Base-by-base conservation (phyloP, 2,888 invertebrate species). In the Drosophila setosimentum region DNA sequence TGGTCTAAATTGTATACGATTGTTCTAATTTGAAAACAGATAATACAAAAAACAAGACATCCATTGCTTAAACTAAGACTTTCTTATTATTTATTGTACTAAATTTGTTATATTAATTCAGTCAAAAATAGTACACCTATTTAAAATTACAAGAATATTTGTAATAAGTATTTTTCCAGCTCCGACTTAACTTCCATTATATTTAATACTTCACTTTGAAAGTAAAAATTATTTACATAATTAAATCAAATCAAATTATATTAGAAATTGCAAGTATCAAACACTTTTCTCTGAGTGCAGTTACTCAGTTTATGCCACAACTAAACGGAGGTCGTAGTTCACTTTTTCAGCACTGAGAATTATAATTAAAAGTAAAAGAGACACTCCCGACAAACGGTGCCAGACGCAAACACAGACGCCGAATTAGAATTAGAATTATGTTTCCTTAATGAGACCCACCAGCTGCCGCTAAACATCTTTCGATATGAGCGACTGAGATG, bases 401-500 rank as follows among this genome's bases (percentile, higher is more conserved):
- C 63, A 53, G 64, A 62, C 49, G 50, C 65, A 50, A 65, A 13
- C 58, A 40, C 35, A 42, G 51, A 63, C 74, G 59, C 65, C 74
- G 73, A 87, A 89, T 88, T 81, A 83, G 73, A 87, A 89, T 88
- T 81, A 83, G 84, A 88, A 90, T 90, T 89, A 88, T 90, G 89
- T 86, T 87, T 88, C 90, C 87, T 83, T 88, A 87, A 87, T 90
- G 89, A 89, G 87, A 80, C 78, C 81, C 80, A 83, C 78, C 78
- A 79, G 75, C 55, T 64, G 68, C 58, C 18, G 59, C 55, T 81
- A 90, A 88, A 79, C 88, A 88, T 83, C 90, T 74, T 90, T 90
- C 89, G 81, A 90, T 87, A 83, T 73, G 79, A 78, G 57, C 72
- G 54, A 77, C 55, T 35, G 70, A 70, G 37, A n/a, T 33, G 53